Conservation (phyloP, 2,113 vertebrate genomes). For the Anarhynchus alexandrinus region DNA sequence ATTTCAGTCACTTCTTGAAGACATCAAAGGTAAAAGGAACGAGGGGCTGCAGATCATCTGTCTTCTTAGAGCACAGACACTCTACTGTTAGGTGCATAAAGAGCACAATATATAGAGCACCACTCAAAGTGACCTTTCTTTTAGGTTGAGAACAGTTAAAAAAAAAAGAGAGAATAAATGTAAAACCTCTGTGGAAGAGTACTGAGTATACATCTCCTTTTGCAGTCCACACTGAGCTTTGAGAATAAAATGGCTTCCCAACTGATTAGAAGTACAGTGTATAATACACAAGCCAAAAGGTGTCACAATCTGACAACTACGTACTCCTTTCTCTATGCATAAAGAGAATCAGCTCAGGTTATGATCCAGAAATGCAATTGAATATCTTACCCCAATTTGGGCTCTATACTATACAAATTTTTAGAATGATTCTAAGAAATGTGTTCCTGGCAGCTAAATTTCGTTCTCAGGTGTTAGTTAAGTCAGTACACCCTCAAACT, state of each 20-base stretch:
- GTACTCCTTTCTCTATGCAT: background rate
- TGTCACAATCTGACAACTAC: background rate
- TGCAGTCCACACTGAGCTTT: background rate
- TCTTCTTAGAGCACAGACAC: background rate
- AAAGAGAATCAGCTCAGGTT: background rate
- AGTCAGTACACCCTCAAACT: background rate
- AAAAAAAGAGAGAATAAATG: background rate
- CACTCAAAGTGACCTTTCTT: background rate
- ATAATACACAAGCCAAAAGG: background rate
- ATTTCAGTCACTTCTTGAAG: slow-evolving; percentile 38
- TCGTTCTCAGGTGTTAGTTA: background rate
- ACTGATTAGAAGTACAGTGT: background rate
- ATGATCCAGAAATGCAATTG: background rate
- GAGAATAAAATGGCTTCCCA: background rate
- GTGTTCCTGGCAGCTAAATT: background rate
- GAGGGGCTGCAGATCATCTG: background rate
- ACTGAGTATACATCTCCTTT: background rate
- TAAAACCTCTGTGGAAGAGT: background rate
- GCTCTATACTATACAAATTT: background rate
- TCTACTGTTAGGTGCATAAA: background rate
- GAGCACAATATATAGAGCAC: background rate
- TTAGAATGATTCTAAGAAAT: background rate
- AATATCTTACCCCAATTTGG: background rate
- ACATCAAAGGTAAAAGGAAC: slow-evolving; percentile 27
- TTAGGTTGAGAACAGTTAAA: background rate